These are phyloP conservation scores for Cyrtodaria siliqua DNA, from an alignment of 2,888 invertebrate species.

Conservation along the genomic window DNA sequence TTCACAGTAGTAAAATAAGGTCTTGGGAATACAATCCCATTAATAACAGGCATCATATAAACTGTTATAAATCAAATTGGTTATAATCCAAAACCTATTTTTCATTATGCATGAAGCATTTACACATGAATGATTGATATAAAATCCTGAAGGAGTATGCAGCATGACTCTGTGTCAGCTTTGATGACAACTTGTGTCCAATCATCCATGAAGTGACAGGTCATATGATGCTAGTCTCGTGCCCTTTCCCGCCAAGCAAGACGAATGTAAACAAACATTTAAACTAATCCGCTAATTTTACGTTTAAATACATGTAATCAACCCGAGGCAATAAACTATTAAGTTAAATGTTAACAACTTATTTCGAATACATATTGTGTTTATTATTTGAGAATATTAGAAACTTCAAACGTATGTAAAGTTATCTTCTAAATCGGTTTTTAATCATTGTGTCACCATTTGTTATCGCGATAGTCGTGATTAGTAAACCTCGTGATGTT, in stretches of 20 bases:
- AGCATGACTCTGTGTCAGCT: not conserved
- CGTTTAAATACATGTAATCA: no score
- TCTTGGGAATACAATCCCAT: slow-evolving; percentile 27
- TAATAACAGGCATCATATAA: slow-evolving; percentile 33
- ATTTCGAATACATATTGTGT: no score
- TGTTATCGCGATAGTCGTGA: slow-evolving; percentile 1
- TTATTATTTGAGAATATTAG: no score
- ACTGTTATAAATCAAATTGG: not conserved
- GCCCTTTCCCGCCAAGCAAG: slow-evolving; percentile 3
- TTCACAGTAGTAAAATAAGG: slow-evolving; percentile 5
- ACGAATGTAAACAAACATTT: no score
- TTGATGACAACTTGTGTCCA: not conserved
- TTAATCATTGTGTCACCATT: not conserved
- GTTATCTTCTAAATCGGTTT: no score
- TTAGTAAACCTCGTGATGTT: slow-evolving; percentile 15
- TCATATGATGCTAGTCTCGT: slow-evolving; percentile 5
- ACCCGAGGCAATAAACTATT: no score
- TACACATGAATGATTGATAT: not conserved
- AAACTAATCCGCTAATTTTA: no score
- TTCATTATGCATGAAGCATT: no score
- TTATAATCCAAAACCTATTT: no score
- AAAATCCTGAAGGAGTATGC: not conserved
- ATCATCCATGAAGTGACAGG: not conserved
- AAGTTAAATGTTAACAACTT: no score
- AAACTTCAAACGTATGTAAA: no score